phyloP scores from a whole-genome alignment of 2,888 invertebrate species.

The Amphimallon solstitiale region DNA sequence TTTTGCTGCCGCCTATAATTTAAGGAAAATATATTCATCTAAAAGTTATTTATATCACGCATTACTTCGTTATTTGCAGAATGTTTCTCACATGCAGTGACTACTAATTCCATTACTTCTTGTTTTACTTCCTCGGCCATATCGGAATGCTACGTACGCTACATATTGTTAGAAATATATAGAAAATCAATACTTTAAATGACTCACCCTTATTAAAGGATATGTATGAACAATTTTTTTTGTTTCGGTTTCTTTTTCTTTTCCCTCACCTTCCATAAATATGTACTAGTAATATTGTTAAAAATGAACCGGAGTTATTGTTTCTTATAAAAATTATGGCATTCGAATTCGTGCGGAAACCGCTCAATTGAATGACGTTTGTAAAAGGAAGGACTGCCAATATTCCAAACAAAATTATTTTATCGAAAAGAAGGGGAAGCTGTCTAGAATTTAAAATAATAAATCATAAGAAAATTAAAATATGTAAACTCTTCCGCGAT shows the following conservation, averaged over 20 bases:
- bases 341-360: constrained; percentile 26
- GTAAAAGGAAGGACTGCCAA: constrained; percentile 37
- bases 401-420: too few species aligned
- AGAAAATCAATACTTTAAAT: constrained; percentile 42
- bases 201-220: constrained; percentile 81
- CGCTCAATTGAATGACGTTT: constrained; percentile 23
- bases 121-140: constrained; percentile 93
- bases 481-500: too few species aligned
- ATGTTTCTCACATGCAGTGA: constrained; percentile 94
- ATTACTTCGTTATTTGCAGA: constrained; percentile 83
- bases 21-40: constrained; percentile 1
- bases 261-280: constrained; percentile 44
- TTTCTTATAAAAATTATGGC: background rate
- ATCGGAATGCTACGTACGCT: constrained; percentile 85
- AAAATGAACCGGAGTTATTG: constrained; percentile 4
- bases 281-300: background rate
- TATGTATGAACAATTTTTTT: constrained; percentile 83
- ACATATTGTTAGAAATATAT: constrained; percentile 46
- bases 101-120: constrained; percentile 90
- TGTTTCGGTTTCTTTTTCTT: constrained; percentile 62
- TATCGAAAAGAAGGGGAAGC: too few species aligned
- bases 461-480: too few species aligned
- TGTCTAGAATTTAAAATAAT: too few species aligned
- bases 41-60: background rate
- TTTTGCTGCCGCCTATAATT: constrained; percentile 80